Evolutionary conservation across 2,113 vertebrate genomes (phyloP).

Genomic region (Dasyprocta punctata): DNA sequence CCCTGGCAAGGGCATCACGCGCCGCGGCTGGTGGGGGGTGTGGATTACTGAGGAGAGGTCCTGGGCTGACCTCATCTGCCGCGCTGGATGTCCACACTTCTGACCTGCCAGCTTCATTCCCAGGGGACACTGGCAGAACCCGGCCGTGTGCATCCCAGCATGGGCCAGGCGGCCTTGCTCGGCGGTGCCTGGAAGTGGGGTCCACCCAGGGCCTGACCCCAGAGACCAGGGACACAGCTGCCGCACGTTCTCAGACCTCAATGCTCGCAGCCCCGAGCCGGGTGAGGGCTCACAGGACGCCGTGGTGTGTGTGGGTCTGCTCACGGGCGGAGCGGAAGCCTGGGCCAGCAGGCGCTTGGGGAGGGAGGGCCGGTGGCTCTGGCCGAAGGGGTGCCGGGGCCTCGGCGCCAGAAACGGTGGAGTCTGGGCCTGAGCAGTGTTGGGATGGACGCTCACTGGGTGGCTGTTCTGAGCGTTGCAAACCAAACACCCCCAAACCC

Average conservation of each 20-base stretch:
- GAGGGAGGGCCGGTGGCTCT: background rate
- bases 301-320: background rate
- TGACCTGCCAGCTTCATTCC: background rate
- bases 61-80: accelerated
- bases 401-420: accelerated
- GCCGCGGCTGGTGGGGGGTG: background rate
- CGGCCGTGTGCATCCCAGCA: accelerated
- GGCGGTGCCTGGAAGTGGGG: background rate
- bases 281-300: accelerated
- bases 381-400: accelerated
- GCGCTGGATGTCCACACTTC: accelerated
- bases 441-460: accelerated
- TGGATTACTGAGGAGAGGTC: no score
- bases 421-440: background rate
- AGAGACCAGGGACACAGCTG: background rate
- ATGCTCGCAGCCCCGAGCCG: accelerated
- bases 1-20: background rate
- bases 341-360: no score
- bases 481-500: background rate
- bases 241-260: background rate
- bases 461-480: background rate
- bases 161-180: accelerated
- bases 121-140: background rate
- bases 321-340: background rate
- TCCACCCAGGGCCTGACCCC: background rate